These are phyloP conservation scores for Elephantulus edwardii DNA, from an alignment of 2,113 vertebrate species.

Conservation along the genomic window DNA sequence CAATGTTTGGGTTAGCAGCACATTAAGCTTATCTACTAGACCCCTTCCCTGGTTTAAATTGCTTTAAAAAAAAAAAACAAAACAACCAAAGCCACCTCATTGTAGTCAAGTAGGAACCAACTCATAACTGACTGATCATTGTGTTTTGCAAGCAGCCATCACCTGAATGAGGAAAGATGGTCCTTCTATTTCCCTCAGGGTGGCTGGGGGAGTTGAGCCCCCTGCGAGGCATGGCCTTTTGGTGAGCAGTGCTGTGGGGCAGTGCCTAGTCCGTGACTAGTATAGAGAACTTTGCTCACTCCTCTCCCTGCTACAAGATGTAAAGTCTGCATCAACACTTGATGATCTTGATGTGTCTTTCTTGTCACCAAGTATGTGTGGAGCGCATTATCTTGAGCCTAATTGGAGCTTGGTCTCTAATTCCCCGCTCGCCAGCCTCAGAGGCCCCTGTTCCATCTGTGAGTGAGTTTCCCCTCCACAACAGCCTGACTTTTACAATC, in stretches of 20 bases:
- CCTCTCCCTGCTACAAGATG: conserved; percentile 18
- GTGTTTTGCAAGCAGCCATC: too few relatives aligned
- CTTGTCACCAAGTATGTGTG: neutral
- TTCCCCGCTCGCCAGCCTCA: neutral
- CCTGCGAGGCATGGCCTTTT: too few relatives aligned
- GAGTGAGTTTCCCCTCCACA: conserved; percentile 27
- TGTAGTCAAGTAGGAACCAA: too few relatives aligned
- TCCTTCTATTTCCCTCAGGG: too few relatives aligned
- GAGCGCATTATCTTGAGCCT: conserved; percentile 18
- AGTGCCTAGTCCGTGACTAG: too few relatives aligned
- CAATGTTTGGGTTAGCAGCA: neutral
- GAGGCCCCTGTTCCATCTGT: conserved; percentile 34
- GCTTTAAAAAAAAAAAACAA: too few relatives aligned
- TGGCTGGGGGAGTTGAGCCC: too few relatives aligned
- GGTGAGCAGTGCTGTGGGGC: too few relatives aligned
- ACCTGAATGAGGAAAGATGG: too few relatives aligned
- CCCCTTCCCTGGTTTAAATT: too few relatives aligned
- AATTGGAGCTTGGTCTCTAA: conserved; percentile 13
- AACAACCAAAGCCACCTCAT: too few relatives aligned
- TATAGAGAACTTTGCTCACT: neutral
- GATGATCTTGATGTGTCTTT: accelerated
- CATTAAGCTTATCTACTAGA: neutral
- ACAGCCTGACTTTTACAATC: conserved; percentile 64
- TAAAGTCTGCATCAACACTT: neutral
- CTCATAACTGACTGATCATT: too few relatives aligned